Evolutionary conservation across 1,140 invertebrate genomes (phyloP), one percentile per base, ranked within the genome.

Genomic region (Drosophila grimshawi): DNA sequence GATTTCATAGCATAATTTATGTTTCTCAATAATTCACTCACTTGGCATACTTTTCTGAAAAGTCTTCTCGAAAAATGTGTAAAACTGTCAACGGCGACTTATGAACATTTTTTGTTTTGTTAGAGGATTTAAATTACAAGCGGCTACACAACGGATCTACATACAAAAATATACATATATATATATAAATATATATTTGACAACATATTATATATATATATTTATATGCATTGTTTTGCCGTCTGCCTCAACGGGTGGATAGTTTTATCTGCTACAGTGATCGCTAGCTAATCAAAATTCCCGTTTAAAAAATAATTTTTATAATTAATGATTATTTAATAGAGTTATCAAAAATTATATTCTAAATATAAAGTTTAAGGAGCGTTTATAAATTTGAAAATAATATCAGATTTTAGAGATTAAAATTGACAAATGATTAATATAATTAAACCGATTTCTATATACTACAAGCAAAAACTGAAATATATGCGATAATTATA

Each of bases 171-270:
- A 55, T 55, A 52, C 19, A 19, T 19, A 19, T n/a, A 41, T 41
- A 53, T 49, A 4, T 27, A 48, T 30, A 39, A 11, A 48, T 39
- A 5, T 49, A 39, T 62, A 37, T 41, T n/a, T n/a, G n/a, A n/a
- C n/a, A n/a, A n/a, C n/a, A n/a, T n/a, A n/a, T n/a, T 10, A 19
- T 49, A 11, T 48, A 49, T 61, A 32, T 43, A 32, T 19, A 0
- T 19, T 19, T 19, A 19, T 19, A 56, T 27, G 35, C n/a, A 29
- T 53, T 41, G 37, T 49, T 65, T 72, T 66, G 62, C 33, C 30
- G 30, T 10, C 55, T 66, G 69, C 52, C 62, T 65, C 68, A 71
- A 67, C 51, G 37, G 37, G 6, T 57, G 10, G 41, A 5, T 19
- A 46, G 27, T 8, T 35, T 65, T 33, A 52, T 52, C 69, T 30